These are phyloP conservation scores for Drepanosiphum platanoidis DNA, from an alignment of 2,888 invertebrate genomes.

Conservation along the genomic window DNA sequence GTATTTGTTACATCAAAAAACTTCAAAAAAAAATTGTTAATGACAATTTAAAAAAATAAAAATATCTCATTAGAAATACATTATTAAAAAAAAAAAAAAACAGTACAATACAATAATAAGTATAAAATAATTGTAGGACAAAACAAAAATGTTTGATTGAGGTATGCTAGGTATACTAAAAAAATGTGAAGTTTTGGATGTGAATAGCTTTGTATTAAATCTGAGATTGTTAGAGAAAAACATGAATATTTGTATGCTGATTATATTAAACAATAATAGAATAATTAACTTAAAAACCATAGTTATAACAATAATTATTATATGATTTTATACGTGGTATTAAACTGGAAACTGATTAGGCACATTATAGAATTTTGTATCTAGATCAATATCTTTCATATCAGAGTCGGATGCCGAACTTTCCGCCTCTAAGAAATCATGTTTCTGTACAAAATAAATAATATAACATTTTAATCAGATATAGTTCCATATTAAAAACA, in stretches of 20 bases:
- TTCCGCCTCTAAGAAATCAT: conserved; percentile 39
- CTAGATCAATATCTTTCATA: conserved; percentile 58
- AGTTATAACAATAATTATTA: conserved; percentile 12
- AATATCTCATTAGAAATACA: conserved; percentile 17
- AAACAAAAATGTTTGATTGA: conserved; percentile 14
- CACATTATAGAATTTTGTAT: conserved; percentile 29
- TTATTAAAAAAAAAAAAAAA: conserved; percentile 12
- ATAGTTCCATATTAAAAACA: neutral
- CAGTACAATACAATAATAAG: conserved; percentile 4
- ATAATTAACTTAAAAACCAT: conserved; percentile 34
- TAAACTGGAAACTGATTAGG: conserved; percentile 50
- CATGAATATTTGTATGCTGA: conserved; percentile 40
- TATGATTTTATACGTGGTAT: conserved; percentile 47
- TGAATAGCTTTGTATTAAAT: neutral
- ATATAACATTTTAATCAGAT: neutral
- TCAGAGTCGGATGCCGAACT: conserved; percentile 58
- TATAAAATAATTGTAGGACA: conserved; percentile 28
- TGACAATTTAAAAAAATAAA: conserved; percentile 4
- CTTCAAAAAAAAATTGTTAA: conserved; percentile 41
- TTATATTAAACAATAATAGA: conserved; percentile 38
- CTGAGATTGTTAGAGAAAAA: neutral
- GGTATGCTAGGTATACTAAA: conserved; percentile 1
- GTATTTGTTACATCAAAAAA: conserved; percentile 28
- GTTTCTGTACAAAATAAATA: conserved; percentile 36
- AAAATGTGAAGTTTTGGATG: conserved; percentile 8